Conservation (phyloP, 2,797 vertebrate genomes). For the Propithecus perrieri region DNA sequence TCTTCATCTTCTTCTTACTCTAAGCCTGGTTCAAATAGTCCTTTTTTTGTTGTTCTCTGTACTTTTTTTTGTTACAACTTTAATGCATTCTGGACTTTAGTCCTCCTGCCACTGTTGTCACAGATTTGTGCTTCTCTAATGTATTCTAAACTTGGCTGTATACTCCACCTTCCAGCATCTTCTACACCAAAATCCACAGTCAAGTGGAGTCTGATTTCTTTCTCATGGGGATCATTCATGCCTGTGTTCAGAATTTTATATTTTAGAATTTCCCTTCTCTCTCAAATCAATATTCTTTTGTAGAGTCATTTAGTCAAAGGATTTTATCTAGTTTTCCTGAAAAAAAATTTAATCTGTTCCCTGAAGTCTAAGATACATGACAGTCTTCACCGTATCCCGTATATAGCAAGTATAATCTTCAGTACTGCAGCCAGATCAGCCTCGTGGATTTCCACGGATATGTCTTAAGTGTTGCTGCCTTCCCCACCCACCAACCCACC, state of each 20-base stretch:
- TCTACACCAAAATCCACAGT: neutral
- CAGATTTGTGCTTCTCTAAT: neutral
- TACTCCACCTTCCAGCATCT: neutral
- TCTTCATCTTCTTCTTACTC: neutral
- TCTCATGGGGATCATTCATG: neutral
- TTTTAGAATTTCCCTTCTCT: neutral
- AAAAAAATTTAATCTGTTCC: neutral
- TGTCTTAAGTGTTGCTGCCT: neutral
- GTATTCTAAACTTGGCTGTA: neutral
- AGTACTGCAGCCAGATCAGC: neutral
- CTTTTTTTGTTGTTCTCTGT: neutral
- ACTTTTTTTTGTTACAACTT: neutral
- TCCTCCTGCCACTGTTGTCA: neutral
- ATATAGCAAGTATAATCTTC: neutral
- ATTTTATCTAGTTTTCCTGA: neutral
- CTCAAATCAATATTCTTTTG: constrained; percentile 43
- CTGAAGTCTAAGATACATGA: neutral
- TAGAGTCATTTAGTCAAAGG: neutral
- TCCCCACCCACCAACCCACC: neutral
- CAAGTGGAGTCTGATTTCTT: neutral
- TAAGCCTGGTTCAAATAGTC: neutral
- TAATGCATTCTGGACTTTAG: neutral
- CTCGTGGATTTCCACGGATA: neutral
- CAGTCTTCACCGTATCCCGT: neutral
- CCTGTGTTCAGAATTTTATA: neutral